Conservation (phyloP, 2,888 invertebrate species). For the Apodemia hepburni region DNA sequence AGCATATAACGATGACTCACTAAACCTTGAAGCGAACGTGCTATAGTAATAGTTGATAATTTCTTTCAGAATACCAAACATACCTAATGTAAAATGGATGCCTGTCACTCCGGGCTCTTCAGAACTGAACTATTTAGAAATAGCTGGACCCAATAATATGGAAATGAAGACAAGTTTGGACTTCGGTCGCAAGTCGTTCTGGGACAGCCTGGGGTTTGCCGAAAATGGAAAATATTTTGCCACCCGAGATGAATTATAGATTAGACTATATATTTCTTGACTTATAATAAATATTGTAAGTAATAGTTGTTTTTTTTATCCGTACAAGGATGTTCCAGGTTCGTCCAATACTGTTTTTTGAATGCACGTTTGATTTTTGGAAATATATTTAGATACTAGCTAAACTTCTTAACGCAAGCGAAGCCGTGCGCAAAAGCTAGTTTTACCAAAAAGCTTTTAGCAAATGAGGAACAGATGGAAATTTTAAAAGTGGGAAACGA, state of each 20-base stretch:
- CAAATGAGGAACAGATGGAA: too few relatives aligned
- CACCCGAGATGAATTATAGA: constrained; percentile 61
- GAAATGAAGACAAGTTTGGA: constrained; percentile 65
- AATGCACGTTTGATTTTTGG: too few relatives aligned
- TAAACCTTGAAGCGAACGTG: too few relatives aligned
- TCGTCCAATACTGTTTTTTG: too few relatives aligned
- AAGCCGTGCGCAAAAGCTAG: too few relatives aligned
- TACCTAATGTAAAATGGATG: constrained; percentile 61
- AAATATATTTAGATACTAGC: too few relatives aligned
- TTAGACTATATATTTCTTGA: background rate
- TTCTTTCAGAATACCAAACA: constrained; percentile 56
- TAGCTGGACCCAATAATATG: constrained; percentile 63
- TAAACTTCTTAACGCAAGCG: too few relatives aligned
- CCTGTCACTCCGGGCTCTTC: constrained; percentile 60
- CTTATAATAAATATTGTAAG: background rate
- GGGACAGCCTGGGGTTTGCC: constrained; percentile 80
- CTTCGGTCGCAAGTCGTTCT: constrained; percentile 80
- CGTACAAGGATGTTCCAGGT: too few relatives aligned
- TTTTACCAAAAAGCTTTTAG: too few relatives aligned
- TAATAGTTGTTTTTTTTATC: background rate
- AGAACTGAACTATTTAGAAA: constrained; percentile 73
- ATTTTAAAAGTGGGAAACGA: too few relatives aligned
- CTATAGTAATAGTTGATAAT: background rate
- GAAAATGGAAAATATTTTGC: constrained; percentile 75
- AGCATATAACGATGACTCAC: too few relatives aligned